phyloP scores from a whole-genome alignment of 2,888 invertebrate genomes.

The Eilema sororculum region DNA sequence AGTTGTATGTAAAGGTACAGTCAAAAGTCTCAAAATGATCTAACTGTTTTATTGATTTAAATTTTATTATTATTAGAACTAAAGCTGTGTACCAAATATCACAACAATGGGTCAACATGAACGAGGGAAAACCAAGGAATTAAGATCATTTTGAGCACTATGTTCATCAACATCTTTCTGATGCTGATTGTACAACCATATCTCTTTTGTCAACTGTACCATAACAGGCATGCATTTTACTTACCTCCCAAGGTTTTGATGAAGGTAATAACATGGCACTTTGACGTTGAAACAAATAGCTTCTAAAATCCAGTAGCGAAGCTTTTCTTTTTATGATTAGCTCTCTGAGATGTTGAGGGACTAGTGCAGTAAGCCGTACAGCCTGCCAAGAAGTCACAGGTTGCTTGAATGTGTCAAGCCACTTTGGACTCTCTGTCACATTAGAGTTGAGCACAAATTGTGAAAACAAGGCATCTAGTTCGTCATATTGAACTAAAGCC shows the following conservation, averaged over 20 bases:
- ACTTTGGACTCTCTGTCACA: constrained; percentile 94
- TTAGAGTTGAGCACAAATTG: constrained; percentile 98
- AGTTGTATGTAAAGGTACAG: too few species aligned
- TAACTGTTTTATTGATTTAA: too few species aligned
- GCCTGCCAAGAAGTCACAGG: constrained; percentile 95
- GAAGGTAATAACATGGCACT: constrained; percentile 93
- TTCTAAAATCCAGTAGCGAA: constrained; percentile 95
- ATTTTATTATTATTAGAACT: too few species aligned
- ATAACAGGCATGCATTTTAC: constrained; percentile 36
- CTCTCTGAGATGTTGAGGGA: constrained; percentile 86
- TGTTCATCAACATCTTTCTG: too few species aligned
- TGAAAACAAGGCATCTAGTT: constrained; percentile 98
- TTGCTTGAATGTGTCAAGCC: constrained; percentile 93
- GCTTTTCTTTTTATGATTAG: constrained; percentile 85
- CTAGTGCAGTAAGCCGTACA: constrained; percentile 89
- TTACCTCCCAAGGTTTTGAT: constrained; percentile 93
- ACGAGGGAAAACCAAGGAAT: too few species aligned
- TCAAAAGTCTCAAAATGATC: too few species aligned
- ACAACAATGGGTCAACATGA: too few species aligned
- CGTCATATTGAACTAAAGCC: constrained; percentile 98
- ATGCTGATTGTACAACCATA: too few species aligned
- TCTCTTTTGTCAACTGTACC: too few species aligned
- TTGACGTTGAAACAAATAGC: constrained; percentile 97
- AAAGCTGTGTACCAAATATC: too few species aligned
- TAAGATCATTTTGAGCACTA: too few species aligned